Percentiles rank a stretch among this genome's conserved stretches.
Evolutionary conservation across 2,888 invertebrate species (phyloP).

Genomic region (Lottia scabra): DNA sequence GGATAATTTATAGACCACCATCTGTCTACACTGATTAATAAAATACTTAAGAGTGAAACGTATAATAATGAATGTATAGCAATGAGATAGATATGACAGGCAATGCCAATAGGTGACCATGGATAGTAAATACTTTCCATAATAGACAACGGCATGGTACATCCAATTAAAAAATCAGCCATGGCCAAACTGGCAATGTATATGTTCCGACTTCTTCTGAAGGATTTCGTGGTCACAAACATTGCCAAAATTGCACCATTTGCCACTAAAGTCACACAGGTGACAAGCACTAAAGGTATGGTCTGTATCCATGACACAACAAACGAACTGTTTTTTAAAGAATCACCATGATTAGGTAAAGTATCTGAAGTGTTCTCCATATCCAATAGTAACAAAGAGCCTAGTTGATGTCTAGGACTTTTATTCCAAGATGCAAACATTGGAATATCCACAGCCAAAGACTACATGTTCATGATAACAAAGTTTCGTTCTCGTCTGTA

Average conservation of each 20-base stretch:
- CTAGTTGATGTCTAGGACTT: background rate
- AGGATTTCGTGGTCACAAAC: conserved; percentile 41
- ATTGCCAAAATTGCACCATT: conserved; percentile 53
- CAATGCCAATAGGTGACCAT: conserved; percentile 33
- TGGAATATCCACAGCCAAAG: too few relatives aligned
- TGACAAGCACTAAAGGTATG: conserved; percentile 46
- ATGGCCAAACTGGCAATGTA: conserved; percentile 56
- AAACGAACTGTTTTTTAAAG: conserved; percentile 14
- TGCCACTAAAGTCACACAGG: conserved; percentile 44
- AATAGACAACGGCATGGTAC: conserved; percentile 49
- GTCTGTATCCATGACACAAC: conserved; percentile 26
- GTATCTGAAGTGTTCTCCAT: background rate
- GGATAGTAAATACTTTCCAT: conserved; percentile 25
- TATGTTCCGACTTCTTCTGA: conserved; percentile 54
- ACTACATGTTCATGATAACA: too few relatives aligned
- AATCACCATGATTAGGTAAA: background rate
- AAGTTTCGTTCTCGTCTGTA: too few relatives aligned
- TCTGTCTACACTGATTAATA: conserved; percentile 55
- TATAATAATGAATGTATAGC: conserved; percentile 47
- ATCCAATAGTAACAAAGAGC: background rate
- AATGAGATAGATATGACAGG: conserved; percentile 44
- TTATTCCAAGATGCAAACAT: too few relatives aligned
- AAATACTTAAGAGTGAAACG: conserved; percentile 54
- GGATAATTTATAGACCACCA: conserved; percentile 61
- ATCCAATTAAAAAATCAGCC: conserved; percentile 54